Conservation (phyloP, 1,140 invertebrate genomes). For the Caenorhabditis tropicalis region DNA sequence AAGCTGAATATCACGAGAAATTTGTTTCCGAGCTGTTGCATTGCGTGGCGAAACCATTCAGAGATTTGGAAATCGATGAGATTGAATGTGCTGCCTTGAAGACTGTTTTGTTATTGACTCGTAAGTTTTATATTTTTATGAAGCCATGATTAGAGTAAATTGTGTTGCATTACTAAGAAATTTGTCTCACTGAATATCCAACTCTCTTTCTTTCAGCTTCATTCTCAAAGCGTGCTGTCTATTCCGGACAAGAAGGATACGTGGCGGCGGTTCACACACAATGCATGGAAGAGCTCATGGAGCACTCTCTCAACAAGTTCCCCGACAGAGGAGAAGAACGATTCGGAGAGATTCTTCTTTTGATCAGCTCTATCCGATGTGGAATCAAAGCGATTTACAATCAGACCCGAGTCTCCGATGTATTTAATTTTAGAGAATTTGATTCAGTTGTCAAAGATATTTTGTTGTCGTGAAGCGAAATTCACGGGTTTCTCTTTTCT, state of each 20-base stretch:
- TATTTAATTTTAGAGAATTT: constrained; percentile 33
- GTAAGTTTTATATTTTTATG: no score
- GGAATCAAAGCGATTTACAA: constrained; percentile 11
- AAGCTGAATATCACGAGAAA: background rate
- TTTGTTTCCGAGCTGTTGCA: constrained; percentile 8
- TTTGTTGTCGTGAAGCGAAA: background rate
- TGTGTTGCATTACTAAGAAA: no score
- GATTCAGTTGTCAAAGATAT: background rate
- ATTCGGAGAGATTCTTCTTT: constrained; percentile 13
- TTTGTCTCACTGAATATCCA: no score
- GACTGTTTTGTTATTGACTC: constrained; percentile 30
- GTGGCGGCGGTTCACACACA: background rate
- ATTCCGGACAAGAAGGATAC: background rate
- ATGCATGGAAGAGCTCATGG: constrained; percentile 1
- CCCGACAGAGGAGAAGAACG: background rate
- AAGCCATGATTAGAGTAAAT: no score
- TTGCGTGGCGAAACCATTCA: background rate
- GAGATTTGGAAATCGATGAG: background rate
- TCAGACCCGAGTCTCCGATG: constrained; percentile 40
- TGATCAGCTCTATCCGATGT: constrained; percentile 20
- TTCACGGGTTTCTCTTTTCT: no score
- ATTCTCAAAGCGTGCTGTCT: background rate
- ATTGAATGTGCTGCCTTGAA: constrained; percentile 41
- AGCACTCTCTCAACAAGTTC: background rate
- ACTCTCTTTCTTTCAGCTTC: background rate